Evolutionary conservation across 2,113 vertebrate genomes (phyloP).

Genomic region (Salvelinus namaycush): DNA sequence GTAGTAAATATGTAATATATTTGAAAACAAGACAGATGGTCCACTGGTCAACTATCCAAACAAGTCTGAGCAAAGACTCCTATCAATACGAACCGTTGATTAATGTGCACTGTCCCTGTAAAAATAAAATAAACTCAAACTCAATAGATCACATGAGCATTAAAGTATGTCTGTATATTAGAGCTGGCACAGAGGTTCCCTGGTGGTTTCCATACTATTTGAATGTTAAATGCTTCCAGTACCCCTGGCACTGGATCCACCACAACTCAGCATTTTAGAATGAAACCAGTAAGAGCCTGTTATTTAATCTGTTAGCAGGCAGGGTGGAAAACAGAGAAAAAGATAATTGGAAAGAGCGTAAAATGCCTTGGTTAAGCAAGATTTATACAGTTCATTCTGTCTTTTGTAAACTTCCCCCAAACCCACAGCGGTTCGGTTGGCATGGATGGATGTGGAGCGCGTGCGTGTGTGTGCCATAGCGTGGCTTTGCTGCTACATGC

Average conservation of each 20-base stretch:
- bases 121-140: no score
- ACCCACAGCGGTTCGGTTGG: conserved; percentile 3
- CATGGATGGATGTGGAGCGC: conserved; percentile 3
- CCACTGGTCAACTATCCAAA: neutral
- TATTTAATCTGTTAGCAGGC: conserved; percentile 8
- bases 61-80: neutral
- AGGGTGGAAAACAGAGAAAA: conserved; percentile 6
- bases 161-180: neutral
- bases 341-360: conserved; percentile 9
- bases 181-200: neutral
- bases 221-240: neutral
- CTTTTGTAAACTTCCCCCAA: neutral
- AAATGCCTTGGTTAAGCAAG: conserved; percentile 19
- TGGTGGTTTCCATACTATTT: neutral
- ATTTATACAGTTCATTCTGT: conserved; percentile 21
- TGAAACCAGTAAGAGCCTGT: conserved; percentile 16
- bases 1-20: no score
- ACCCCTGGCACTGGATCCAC: neutral
- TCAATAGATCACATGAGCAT: neutral
- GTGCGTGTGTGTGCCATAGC: neutral
- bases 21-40: no score
- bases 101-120: no score
- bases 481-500: neutral
- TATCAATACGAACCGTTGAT: neutral
- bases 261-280: conserved; percentile 3